Conservation (phyloP, 2,888 invertebrate genomes). For the Timandra comae region DNA sequence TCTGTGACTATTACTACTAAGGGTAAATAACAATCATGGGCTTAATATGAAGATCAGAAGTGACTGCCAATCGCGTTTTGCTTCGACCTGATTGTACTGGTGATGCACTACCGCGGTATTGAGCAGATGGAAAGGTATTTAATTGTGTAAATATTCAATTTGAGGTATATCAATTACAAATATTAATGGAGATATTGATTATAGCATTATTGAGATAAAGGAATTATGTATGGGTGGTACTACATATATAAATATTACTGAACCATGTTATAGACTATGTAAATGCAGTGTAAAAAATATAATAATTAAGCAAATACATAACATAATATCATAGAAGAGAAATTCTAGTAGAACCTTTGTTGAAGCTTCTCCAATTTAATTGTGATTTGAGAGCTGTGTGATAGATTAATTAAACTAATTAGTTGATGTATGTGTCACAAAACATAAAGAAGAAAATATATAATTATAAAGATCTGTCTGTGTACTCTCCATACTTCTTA, state of each 20-base stretch:
- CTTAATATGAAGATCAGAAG: conserved; percentile 20
- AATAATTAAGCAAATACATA: conserved; percentile 25
- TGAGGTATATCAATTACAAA: conserved; percentile 50
- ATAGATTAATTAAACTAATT: conserved; percentile 22
- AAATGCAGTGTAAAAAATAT: conserved; percentile 47
- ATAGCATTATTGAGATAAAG: conserved; percentile 49
- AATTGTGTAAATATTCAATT: conserved; percentile 64
- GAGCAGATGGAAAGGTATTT: too few species aligned
- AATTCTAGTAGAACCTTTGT: conserved; percentile 3
- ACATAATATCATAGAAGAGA: conserved; percentile 12
- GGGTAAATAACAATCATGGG: conserved; percentile 61
- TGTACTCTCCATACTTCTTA: conserved; percentile 22
- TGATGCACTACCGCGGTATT: conserved; percentile 46
- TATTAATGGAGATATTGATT: conserved; percentile 39
- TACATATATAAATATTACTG: too few species aligned
- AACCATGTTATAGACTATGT: conserved; percentile 31
- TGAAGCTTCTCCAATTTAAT: conserved; percentile 34
- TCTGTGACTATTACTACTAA: conserved; percentile 64
- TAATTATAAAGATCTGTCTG: conserved; percentile 48
- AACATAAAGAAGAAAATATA: conserved; percentile 30
- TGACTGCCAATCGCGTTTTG: conserved; percentile 23
- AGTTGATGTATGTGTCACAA: conserved; percentile 58
- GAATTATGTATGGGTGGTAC: conserved; percentile 31
- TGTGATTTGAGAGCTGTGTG: conserved; percentile 42
- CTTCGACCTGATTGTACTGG: conserved; percentile 33